These are phyloP conservation scores for Semibalanus balanoides DNA, from an alignment of 1,140 invertebrate species.

Conservation along the genomic window DNA sequence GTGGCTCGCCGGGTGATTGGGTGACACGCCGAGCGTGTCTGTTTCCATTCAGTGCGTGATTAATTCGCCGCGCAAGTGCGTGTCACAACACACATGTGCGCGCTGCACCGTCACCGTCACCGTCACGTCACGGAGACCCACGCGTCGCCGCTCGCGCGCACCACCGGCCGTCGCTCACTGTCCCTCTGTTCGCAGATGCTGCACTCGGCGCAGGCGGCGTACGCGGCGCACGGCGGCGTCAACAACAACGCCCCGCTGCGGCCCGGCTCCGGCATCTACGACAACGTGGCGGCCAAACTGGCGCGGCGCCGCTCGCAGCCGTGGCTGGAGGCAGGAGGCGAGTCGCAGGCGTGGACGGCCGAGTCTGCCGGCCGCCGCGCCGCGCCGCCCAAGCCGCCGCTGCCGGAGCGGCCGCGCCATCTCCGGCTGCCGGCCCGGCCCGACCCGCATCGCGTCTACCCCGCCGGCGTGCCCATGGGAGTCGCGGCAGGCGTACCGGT, in stretches of 20 bases:
- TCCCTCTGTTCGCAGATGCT: not conserved
- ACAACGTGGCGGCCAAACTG: not conserved
- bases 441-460: not conserved
- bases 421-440: not conserved
- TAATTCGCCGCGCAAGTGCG: not conserved
- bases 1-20: not conserved
- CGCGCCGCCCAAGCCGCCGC: not conserved
- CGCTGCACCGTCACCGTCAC: no score
- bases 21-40: not conserved
- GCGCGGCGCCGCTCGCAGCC: not conserved
- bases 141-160: no score
- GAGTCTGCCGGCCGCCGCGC: not conserved
- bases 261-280: not conserved
- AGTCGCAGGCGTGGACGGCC: not conserved
- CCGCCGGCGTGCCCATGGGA: no score
- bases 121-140: no score
- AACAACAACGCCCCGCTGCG: not conserved
- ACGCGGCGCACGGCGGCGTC: not conserved
- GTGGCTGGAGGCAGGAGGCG: not conserved
- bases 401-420: not conserved
- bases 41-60: not conserved
- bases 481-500: no score
- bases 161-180: not conserved
- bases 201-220: not conserved
- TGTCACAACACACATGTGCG: not conserved